These are phyloP conservation scores for Tragelaphus buxtoni DNA, from an alignment of 2,113 vertebrate species.

Conservation along the genomic window DNA sequence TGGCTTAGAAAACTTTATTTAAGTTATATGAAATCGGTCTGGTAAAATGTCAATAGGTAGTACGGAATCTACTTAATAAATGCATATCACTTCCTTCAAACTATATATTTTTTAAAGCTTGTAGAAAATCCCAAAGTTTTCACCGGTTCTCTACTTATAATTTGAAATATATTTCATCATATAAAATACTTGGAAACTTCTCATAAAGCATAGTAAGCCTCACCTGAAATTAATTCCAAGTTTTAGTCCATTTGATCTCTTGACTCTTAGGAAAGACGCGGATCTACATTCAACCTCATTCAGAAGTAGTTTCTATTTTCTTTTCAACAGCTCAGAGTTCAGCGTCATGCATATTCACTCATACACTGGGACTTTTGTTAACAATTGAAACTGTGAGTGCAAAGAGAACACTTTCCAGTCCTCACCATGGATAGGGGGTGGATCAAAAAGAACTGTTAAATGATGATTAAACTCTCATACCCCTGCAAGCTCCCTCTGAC, in stretches of 20 bases:
- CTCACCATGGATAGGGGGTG: background rate
- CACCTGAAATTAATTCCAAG: background rate
- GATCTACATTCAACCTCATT: background rate
- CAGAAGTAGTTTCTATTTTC: background rate
- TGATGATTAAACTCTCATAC: background rate
- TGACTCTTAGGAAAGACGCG: background rate
- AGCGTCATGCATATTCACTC: background rate
- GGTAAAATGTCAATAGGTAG: background rate
- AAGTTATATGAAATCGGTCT: background rate
- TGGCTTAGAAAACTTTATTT: background rate
- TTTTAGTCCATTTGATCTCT: background rate
- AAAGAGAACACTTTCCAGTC: background rate
- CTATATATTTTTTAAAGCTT: background rate
- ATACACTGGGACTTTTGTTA: background rate
- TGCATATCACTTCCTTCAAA: background rate
- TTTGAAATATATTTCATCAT: background rate
- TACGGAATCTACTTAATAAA: background rate
- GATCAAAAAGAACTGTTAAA: background rate
- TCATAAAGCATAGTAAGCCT: background rate
- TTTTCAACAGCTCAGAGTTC: background rate
- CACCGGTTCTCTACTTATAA: background rate
- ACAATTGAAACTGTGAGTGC: background rate
- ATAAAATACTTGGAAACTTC: constrained; percentile 34
- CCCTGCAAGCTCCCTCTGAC: background rate
- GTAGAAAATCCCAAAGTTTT: background rate